phyloP scores from a whole-genome alignment of 2,888 invertebrate genomes.

The Epistrophe eligans region DNA sequence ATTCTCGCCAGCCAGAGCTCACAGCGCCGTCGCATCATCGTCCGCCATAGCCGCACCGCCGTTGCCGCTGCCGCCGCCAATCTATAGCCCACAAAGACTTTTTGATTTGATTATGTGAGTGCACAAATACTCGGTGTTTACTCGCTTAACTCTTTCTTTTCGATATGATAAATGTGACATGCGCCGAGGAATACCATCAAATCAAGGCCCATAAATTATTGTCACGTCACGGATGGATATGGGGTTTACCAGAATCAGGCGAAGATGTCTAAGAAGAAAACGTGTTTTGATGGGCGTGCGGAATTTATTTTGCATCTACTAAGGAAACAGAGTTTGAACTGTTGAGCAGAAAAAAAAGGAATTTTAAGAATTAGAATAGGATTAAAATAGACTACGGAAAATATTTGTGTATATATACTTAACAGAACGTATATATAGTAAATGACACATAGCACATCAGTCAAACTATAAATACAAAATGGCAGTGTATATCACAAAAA shows the following conservation, averaged over 20 bases:
- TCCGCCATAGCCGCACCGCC: neutral
- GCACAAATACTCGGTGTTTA: constrained; percentile 31
- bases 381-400: neutral
- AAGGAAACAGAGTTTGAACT: neutral
- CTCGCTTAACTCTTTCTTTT: constrained; percentile 54
- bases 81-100: constrained; percentile 32
- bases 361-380: neutral
- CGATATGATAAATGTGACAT: constrained; percentile 74
- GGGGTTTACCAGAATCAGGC: constrained; percentile 13
- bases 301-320: constrained; percentile 9
- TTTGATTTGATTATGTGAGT: constrained; percentile 67
- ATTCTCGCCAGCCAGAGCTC: constrained; percentile 15
- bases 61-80: too few species aligned
- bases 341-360: too few species aligned
- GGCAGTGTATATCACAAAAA: too few species aligned
- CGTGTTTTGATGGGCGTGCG: constrained; percentile 16
- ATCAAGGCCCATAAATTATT: constrained; percentile 73
- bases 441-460: too few species aligned
- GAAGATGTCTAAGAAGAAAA: constrained; percentile 22
- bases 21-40: neutral
- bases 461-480: too few species aligned
- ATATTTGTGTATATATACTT: neutral
- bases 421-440: neutral
- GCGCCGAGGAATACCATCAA: constrained; percentile 61
- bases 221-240: constrained; percentile 44